Base-by-base conservation (phyloP, 2,888 invertebrate genomes). In the Elaeidobius kamerunicus region DNA sequence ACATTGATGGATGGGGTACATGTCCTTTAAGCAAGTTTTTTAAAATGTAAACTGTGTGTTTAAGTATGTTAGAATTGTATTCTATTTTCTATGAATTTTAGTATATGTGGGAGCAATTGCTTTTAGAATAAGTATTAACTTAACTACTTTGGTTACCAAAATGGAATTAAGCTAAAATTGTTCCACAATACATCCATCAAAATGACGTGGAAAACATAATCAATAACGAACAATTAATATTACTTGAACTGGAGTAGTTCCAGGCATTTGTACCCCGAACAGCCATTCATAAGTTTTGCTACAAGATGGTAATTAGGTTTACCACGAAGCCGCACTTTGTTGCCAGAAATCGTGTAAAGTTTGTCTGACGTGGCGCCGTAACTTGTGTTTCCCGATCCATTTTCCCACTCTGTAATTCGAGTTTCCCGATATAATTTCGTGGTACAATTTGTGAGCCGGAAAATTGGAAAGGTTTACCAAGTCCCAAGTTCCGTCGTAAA, bases 281-380 rank as follows among this genome's bases (percentile, higher is more conserved):
- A 42, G 43, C 43, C 30, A 32, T 43, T 58, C 58, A 56, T 55
- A 56, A 61, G 60, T 65, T 61, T 61, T 60, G 61, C 61, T 65
- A 58, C 61, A 50, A 61, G 63, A 65, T 63, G 63, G 67, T 67
- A 67, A 67, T 67, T 65, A 63, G 64, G 65, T 67, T 63, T 60
- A 46, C 66, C 66, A 54, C 66, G 63, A 67, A 65, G 65, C 64
- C 65, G 60, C 64, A 50, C 63, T 65, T 66, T 65, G 65, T 63
- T 45, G 45, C 34, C 12, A 20, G 19, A 23, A 45, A 11, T 45
- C 36, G 20, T 45, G 45, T 23, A 45, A 45, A 45, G 45, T 45
- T 45, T 36, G 28, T 19, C 20, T 45, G 36, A 35, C 45, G 35
- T 36, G 16, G 17, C 44, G 4, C 19, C 18, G 34, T 18, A 44